Base-by-base conservation (phyloP, 64 coral and sea anemone genomes). In the Acropora yongei region DNA sequence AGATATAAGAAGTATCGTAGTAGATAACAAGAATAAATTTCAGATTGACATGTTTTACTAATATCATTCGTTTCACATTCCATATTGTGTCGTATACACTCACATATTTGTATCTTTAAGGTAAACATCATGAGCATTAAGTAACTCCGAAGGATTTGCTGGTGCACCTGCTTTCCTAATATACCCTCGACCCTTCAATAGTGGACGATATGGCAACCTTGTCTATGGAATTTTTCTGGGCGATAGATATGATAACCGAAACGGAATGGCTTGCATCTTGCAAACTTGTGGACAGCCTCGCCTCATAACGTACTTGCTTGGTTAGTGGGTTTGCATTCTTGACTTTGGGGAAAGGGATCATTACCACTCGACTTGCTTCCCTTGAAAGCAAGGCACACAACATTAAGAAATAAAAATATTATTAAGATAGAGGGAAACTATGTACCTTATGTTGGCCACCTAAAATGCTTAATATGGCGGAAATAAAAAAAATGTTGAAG, bases 351-450 rank as follows among this genome's bases (percentile, higher is more conserved):
- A 72, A 72, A 1, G 68, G 68, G 17, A 72, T 72, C 68, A 72
- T 72, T 72, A 72, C 68, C 68, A 72, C 68, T 72, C 68, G 30
- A 72, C 68, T 72, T 19, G 68, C 68, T 72, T 72, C 68, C 68
- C 68, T 72, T 72, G 30, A 72, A 19, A 72, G 68, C 17, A 72
- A 72, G 68, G 68, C 30, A 72, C 5, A 40, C 30, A 72, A 7
- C 18, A 72, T 72, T 19, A 40, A 72, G 18, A 72, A 72, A 72
- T 3, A 72, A 72, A 72, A 19, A 72, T 72, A 72, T 72, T 8
- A 72, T 72, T 72, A 40, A 72, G 68, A 72, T 72, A 72, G 30
- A 72, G 68, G 4, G 17, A 72, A 72, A 72, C 68, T 72, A 19
- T 72, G 68, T 72, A 72, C 30, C 17, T 72, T 72, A 72, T 30